Evolutionary conservation across 1,140 invertebrate species (phyloP).

Genomic region (Melitaea cinxia): DNA sequence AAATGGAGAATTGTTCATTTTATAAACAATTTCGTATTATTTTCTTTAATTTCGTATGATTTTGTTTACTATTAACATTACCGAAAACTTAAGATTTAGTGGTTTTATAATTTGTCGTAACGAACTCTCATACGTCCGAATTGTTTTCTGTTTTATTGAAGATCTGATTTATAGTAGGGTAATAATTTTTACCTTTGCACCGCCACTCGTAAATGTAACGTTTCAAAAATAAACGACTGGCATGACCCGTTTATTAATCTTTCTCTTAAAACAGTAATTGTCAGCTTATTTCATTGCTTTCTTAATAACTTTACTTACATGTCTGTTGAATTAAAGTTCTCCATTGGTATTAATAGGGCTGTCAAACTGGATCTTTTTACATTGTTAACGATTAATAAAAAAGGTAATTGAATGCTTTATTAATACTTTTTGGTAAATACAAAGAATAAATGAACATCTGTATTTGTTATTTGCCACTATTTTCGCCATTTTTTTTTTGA

Average conservation of each 20-base stretch:
- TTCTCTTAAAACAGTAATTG: conserved; percentile 48
- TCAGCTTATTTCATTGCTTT: conserved; percentile 42
- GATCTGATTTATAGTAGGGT: conserved; percentile 29
- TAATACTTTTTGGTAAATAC: too few relatives aligned
- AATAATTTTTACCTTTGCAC: conserved; percentile 38
- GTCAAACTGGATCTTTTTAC: background rate
- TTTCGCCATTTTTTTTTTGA: too few relatives aligned
- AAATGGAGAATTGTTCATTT: too few relatives aligned
- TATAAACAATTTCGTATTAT: too few relatives aligned
- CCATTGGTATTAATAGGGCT: conserved; percentile 38
- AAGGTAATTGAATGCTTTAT: too few relatives aligned
- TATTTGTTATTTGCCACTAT: too few relatives aligned
- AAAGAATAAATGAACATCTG: too few relatives aligned
- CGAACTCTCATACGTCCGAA: conserved; percentile 13
- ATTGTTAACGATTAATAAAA: too few relatives aligned
- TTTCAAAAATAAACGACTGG: conserved; percentile 43
- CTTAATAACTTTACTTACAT: conserved; percentile 47
- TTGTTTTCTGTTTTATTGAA: conserved; percentile 27
- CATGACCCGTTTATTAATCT: conserved; percentile 38
- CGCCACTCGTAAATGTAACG: conserved; percentile 23
- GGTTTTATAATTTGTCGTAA: background rate
- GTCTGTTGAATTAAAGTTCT: conserved; percentile 45
- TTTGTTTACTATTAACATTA: too few relatives aligned
- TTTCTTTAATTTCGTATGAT: too few relatives aligned
- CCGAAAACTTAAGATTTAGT: background rate